These are phyloP conservation scores for Frieseomelitta varia DNA, from an alignment of 1,140 invertebrate genomes.

Conservation along the genomic window DNA sequence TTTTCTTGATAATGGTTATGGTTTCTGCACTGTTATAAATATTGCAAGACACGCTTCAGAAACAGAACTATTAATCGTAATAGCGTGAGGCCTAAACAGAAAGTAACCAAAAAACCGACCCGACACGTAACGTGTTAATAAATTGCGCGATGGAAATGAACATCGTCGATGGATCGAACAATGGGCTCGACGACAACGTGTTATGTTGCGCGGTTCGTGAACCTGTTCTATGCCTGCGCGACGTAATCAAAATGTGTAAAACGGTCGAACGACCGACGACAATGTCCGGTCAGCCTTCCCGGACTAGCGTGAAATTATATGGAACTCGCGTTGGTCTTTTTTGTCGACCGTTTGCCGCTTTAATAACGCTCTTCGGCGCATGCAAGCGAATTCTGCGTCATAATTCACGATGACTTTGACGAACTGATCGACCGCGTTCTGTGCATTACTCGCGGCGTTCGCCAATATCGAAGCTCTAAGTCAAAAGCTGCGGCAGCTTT, in stretches of 20 bases:
- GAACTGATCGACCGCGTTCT: conserved; percentile 45
- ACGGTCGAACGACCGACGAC: conserved; percentile 45
- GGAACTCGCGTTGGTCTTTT: conserved; percentile 52
- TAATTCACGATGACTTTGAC: conserved; percentile 59
- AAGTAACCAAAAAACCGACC: background rate
- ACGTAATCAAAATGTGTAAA: conserved; percentile 62
- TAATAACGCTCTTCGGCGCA: conserved; percentile 31
- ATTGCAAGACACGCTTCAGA: no score
- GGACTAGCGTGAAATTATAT: conserved; percentile 36
- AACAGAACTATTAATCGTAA: no score
- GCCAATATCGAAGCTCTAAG: no score
- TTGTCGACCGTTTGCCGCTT: conserved; percentile 32
- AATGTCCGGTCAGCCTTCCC: conserved; percentile 49
- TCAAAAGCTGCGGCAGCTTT: no score
- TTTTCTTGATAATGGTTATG: no score
- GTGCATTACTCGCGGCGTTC: conserved; percentile 2
- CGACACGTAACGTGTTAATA: background rate
- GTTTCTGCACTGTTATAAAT: no score
- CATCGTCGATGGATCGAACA: background rate
- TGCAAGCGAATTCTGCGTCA: conserved; percentile 41
- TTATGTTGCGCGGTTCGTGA: conserved; percentile 36
- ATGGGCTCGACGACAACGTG: conserved; percentile 16
- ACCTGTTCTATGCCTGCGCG: background rate
- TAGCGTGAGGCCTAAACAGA: no score
- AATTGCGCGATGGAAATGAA: background rate